These are phyloP conservation scores for Myripristis jacobus DNA, from an alignment of 2,797 vertebrate genomes.

Conservation along the genomic window DNA sequence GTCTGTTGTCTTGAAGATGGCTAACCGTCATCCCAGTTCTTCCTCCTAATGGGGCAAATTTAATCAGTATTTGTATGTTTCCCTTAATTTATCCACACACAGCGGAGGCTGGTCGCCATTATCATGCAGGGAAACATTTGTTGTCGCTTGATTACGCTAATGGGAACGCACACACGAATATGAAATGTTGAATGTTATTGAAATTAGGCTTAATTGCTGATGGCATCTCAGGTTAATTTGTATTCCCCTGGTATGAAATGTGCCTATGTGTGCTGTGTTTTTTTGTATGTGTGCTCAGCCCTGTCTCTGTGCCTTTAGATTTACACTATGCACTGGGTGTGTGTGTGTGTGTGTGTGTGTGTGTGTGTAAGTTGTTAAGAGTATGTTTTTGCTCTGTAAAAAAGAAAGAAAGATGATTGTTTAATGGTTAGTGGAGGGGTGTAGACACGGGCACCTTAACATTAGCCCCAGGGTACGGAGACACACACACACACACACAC, in stretches of 20 bases:
- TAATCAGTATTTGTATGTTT: slow-evolving; percentile 81
- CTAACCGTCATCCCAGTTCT: slow-evolving; percentile 46
- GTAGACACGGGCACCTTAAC: too few species aligned
- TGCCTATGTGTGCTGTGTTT: slow-evolving; percentile 74
- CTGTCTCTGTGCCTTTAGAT: slow-evolving; percentile 63
- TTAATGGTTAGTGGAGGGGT: slow-evolving; percentile 1
- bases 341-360: slow-evolving; percentile 24
- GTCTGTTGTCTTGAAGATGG: slow-evolving; percentile 54
- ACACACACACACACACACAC: too few species aligned
- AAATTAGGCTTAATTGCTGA: slow-evolving; percentile 88
- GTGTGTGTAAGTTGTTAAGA: slow-evolving; percentile 14
- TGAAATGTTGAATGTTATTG: slow-evolving; percentile 87
- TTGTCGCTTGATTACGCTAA: slow-evolving; percentile 87
- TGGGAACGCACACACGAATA: slow-evolving; percentile 83
- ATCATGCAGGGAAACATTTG: slow-evolving; percentile 86
- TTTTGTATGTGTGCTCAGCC: slow-evolving; percentile 65
- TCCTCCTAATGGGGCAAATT: slow-evolving; percentile 73
- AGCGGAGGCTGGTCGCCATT: slow-evolving; percentile 78
- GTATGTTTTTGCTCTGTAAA: slow-evolving; percentile 44
- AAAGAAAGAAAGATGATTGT: neutral
- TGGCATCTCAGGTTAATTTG: slow-evolving; percentile 88
- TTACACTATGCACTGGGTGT: slow-evolving; percentile 50
- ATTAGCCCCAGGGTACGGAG: too few species aligned
- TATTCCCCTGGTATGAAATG: slow-evolving; percentile 81
- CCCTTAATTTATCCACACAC: slow-evolving; percentile 76